phyloP scores from a whole-genome alignment of 2,113 vertebrate genomes.

The Elgaria multicarinata region DNA sequence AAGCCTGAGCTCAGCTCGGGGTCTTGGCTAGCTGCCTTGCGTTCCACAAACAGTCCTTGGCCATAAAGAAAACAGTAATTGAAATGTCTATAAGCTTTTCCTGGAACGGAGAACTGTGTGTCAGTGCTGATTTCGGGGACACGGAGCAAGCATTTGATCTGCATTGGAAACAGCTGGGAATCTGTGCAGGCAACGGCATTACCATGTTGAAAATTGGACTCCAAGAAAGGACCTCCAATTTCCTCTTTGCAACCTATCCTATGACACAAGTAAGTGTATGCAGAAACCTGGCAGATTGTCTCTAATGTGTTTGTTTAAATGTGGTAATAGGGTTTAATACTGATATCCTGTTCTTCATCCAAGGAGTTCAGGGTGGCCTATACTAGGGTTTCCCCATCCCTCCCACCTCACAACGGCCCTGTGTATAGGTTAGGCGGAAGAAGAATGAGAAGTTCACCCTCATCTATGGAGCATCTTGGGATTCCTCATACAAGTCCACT shows the following conservation, averaged over 20 bases:
- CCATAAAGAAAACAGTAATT: slow-evolving; percentile 16
- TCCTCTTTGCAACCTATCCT: background rate
- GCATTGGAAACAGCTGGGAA: slow-evolving; percentile 19
- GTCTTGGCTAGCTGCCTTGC: background rate
- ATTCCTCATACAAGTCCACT: too few relatives aligned
- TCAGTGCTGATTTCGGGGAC: slow-evolving; percentile 7
- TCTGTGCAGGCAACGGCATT: background rate
- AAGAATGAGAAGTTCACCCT: background rate
- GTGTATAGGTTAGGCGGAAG: background rate
- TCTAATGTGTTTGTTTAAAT: background rate
- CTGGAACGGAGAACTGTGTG: slow-evolving; percentile 15
- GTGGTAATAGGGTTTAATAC: background rate
- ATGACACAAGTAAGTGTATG: background rate
- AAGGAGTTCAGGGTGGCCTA: background rate
- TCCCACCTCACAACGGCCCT: background rate
- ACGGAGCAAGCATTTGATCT: background rate
- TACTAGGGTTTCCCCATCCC: too few relatives aligned
- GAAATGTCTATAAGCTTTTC: slow-evolving; percentile 10
- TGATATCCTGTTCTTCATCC: background rate
- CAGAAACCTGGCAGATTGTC: background rate
- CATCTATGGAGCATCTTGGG: background rate
- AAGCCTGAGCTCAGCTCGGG: background rate
- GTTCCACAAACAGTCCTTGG: background rate
- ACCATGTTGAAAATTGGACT: background rate
- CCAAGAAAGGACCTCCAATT: background rate